These are phyloP conservation scores for Hirudo medicinalis DNA, from an alignment of 1,140 invertebrate genomes.

Conservation along the genomic window DNA sequence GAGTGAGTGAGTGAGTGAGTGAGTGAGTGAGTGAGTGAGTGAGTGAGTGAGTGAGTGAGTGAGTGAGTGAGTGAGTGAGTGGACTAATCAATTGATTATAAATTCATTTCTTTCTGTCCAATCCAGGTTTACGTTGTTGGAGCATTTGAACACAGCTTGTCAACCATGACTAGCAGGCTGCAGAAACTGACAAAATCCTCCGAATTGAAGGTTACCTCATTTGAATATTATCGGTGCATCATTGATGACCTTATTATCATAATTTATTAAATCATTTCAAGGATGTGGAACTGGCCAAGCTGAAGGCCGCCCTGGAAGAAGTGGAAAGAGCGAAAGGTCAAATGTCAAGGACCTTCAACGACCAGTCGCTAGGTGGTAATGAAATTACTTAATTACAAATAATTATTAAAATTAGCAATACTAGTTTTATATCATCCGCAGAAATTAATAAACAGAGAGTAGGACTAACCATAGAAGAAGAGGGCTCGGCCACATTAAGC, in stretches of 20 bases:
- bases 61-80: too few species aligned
- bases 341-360: too few species aligned
- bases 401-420: too few species aligned
- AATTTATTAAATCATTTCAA: background rate
- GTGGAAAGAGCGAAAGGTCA: background rate
- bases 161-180: constrained; percentile 89
- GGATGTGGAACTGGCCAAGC: background rate
- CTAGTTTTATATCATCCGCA: too few species aligned
- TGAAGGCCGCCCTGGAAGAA: background rate
- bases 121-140: constrained; percentile 86
- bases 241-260: background rate
- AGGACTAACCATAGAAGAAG: too few species aligned
- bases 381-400: too few species aligned
- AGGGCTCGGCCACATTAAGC: too few species aligned
- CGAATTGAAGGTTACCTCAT: constrained; percentile 65
- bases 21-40: background rate
- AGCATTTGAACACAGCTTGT: constrained; percentile 87
- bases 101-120: background rate
- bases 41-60: background rate
- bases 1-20: background rate
- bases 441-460: too few species aligned
- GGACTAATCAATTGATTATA: background rate
- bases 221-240: background rate
- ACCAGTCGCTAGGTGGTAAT: too few species aligned
- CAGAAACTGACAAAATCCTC: constrained; percentile 80